Conservation (phyloP, 2,797 vertebrate species). For the Echiichthys vipera region DNA sequence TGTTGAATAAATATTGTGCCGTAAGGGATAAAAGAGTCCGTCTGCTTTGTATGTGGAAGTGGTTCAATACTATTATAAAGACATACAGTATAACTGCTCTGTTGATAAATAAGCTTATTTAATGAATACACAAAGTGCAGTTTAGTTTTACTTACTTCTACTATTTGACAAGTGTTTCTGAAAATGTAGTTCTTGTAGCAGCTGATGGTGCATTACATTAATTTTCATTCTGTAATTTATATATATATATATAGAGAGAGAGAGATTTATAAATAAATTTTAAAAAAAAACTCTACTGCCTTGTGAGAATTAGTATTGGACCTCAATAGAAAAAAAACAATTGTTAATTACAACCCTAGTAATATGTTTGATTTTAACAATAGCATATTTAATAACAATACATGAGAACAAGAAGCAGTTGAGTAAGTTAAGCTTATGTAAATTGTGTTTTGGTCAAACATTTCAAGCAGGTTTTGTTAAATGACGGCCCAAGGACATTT, state of each 20-base stretch:
- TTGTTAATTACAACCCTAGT: background rate
- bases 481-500: fast-evolving
- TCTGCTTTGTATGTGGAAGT: conserved; percentile 19
- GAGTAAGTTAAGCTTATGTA: background rate
- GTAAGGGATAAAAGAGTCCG: conserved; percentile 59
- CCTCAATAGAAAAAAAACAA: too few species aligned
- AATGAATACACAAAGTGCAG: background rate
- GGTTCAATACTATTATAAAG: background rate
- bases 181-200: background rate
- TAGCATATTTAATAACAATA: background rate
- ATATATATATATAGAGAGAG: too few species aligned
- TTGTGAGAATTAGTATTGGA: too few species aligned
- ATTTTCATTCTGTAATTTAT: too few species aligned
- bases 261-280: background rate
- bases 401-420: background rate
- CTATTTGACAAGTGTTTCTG: background rate
- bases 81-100: background rate
- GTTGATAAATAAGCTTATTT: background rate
- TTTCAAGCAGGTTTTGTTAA: background rate
- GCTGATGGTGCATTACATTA: background rate
- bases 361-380: background rate
- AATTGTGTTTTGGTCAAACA: background rate
- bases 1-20: conserved; percentile 98
- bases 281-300: background rate
- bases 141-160: background rate